These are phyloP conservation scores for Augochlorella aurata DNA, from an alignment of 2,888 invertebrate genomes.

Conservation along the genomic window DNA sequence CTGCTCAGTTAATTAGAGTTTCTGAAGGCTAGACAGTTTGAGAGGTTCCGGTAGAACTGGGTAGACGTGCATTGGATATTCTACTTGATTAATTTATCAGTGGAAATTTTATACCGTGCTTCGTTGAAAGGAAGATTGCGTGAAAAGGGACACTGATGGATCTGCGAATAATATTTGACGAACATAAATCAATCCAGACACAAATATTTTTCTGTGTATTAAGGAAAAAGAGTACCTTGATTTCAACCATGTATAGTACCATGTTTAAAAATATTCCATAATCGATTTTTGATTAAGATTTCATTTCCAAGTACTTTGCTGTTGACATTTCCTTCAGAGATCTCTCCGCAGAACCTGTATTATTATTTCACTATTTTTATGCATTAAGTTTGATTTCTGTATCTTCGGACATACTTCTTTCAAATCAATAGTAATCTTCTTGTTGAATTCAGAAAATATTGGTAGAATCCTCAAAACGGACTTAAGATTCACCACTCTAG, in stretches of 20 bases:
- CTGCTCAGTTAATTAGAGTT: constrained; percentile 12
- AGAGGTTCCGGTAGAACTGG: constrained; percentile 9
- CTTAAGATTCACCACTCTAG: no score
- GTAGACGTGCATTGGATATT: constrained; percentile 12
- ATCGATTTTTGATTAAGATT: not conserved
- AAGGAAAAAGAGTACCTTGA: not conserved
- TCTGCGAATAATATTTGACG: not conserved
- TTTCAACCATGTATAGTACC: no score
- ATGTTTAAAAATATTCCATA: not conserved
- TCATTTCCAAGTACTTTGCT: no score
- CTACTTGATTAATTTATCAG: constrained; percentile 8
- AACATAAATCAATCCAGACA: not conserved
- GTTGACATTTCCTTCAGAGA: no score
- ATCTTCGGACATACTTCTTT: no score
- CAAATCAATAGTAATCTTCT: no score
- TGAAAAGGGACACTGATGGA: not conserved
- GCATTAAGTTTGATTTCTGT: no score
- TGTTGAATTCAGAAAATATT: no score
- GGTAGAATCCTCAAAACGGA: no score
- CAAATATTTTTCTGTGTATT: not conserved
- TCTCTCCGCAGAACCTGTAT: no score
- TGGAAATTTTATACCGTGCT: not conserved
- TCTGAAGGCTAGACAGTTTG: constrained; percentile 10
- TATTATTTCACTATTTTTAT: no score
- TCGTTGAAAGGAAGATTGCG: not conserved